phyloP scores from a whole-genome alignment of 2,888 invertebrate genomes.

The Sminthurinus aureus region DNA sequence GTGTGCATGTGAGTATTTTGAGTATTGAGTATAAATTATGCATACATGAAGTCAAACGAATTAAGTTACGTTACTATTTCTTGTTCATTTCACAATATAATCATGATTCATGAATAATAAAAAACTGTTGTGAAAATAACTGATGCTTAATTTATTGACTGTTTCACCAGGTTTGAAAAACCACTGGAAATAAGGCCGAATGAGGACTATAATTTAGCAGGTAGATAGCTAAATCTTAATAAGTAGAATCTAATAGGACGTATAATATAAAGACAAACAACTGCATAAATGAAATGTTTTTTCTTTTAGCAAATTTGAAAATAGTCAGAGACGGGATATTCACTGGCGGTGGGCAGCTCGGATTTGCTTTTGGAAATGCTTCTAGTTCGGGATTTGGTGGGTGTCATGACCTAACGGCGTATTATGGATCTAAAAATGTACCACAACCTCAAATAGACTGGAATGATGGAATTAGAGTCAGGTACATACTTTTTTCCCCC shows the following conservation, averaged over 20 bases:
- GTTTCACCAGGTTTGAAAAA: constrained; percentile 77
- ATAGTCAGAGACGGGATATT: constrained; percentile 45
- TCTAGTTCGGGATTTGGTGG: constrained; percentile 42
- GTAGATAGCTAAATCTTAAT: constrained; percentile 66
- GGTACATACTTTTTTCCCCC: too few species aligned
- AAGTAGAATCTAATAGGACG: neutral
- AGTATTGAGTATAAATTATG: constrained; percentile 10
- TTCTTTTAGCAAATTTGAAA: constrained; percentile 36
- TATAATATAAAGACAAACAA: neutral
- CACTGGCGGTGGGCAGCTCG: constrained; percentile 30
- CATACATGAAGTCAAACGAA: constrained; percentile 64
- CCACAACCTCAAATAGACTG: constrained; percentile 78
- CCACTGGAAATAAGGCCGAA: constrained; percentile 82
- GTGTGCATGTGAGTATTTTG: too few species aligned
- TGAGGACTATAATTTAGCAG: constrained; percentile 81
- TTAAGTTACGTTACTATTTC: neutral
- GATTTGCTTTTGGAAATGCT: constrained; percentile 26
- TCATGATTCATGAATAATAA: neutral
- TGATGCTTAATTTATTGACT: neutral
- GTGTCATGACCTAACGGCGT: constrained; percentile 61
- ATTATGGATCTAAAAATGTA: constrained; percentile 83
- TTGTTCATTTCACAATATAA: neutral
- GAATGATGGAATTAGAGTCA: constrained; percentile 76
- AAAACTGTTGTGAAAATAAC: neutral
- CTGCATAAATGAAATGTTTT: constrained; percentile 3